Evolutionary conservation across 2,113 vertebrate species (phyloP), one percentile per base, ranked within the genome.

Genomic region (Balaenoptera acutorostrata): DNA sequence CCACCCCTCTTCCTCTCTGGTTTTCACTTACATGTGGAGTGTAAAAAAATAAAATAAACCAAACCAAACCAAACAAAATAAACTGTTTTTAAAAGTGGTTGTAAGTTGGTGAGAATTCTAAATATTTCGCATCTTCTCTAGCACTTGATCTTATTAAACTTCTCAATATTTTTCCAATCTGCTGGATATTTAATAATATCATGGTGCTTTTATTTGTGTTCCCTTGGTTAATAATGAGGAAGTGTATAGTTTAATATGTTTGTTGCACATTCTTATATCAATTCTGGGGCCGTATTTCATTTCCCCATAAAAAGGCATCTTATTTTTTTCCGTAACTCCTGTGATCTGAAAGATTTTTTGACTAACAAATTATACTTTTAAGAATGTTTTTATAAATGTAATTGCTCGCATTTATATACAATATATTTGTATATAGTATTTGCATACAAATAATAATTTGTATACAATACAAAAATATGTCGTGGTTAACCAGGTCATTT

Each of bases 281-380:
- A 14, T 91, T 91, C 95, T 2, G 11, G 63, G 52, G 10, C 11
- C 46, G 17, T 93, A 46, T 96, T 84, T 95, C 18, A 78, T 86
- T 92, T 95, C 11, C 6, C 46, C 27, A 27, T 52, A 59, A 94
- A 93, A 31, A 90, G 14, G 4, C 39, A 83, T 74, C 44, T 83
- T 88, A 95, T 87, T 94, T 94, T 88, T 88, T 29, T 3, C 44
- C 52, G 41, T 52, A 64, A 72, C 13, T 33, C 10, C 21, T 96
- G 83, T 83, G 55, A 82, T 69, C 93, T 93, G n/a, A 90, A 83
- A 63, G 3, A 64, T 61, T 83, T 89, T 94, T 92, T 81, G 5
- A 66, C 41, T 69, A 90, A 92, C 77, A 90, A 83, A 29, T 94
- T 71, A 11, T 8, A 80, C 59, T 95, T 96, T 90, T 88, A 95